A percentile compares a stretch with the other conserved stretches of the same genome.
Evolutionary conservation across 1,140 invertebrate genomes (phyloP).

Genomic region (Drosophila subobscura): DNA sequence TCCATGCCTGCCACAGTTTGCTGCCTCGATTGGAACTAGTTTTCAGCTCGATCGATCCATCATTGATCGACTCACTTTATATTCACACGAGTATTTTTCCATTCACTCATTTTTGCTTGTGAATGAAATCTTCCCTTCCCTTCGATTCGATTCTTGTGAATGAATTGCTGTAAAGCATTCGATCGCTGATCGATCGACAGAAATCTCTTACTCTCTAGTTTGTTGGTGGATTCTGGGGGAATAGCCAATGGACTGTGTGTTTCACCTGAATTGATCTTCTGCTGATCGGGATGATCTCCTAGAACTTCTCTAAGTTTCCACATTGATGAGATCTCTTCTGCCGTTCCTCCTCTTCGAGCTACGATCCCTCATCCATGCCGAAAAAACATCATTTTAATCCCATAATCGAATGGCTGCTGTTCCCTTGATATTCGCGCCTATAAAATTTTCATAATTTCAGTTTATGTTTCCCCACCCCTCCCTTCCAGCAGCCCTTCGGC

Average conservation of each 20-base stretch:
- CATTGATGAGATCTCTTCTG: neutral
- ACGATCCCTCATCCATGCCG: too few relatives aligned
- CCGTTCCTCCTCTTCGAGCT: neutral
- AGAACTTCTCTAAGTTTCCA: neutral
- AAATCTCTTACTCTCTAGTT: neutral
- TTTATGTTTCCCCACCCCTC: conserved; percentile 18
- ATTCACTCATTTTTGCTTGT: conserved; percentile 32
- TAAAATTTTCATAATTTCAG: conserved; percentile 64
- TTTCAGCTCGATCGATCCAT: conserved; percentile 21
- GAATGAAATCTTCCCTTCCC: conserved; percentile 8
- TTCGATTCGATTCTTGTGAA: conserved; percentile 4
- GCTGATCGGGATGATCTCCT: too few relatives aligned
- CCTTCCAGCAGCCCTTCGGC: neutral
- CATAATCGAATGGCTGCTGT: conserved; percentile 27
- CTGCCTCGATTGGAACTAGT: conserved; percentile 35
- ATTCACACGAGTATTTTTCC: conserved; percentile 16
- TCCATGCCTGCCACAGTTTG: conserved; percentile 44
- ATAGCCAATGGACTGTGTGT: neutral
- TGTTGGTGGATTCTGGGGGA: neutral
- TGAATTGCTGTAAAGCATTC: conserved; percentile 9
- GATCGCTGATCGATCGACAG: neutral
- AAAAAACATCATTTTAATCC: conserved; percentile 17
- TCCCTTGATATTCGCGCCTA: conserved; percentile 35
- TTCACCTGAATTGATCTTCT: too few relatives aligned
- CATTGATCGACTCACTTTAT: conserved; percentile 38